Evolutionary conservation across 1,140 invertebrate species (phyloP), one percentile per base, ranked within the genome.

Genomic region (Aplysia californica): DNA sequence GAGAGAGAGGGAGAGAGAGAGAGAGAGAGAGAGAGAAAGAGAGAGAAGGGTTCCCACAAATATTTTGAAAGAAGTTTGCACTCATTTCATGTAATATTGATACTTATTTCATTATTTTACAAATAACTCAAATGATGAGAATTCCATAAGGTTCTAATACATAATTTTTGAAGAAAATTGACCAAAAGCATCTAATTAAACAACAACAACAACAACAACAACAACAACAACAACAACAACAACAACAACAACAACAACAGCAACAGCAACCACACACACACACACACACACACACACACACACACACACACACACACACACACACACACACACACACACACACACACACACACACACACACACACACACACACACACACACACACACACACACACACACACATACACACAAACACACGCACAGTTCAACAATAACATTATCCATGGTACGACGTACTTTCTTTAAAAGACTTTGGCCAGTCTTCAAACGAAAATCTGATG

Each of bases 241-340:
- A 4, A 31, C 4, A 31, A 68, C 38, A 68, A 26, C n/a, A 41
- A 26, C 36, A 36, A 26, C 36, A 18, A 21, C 6, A 15, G 15
- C 66, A 68, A 4, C 29, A 6, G 26, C 31, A n/a, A n/a, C n/a
- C n/a, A n/a, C n/a, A n/a, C n/a, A n/a, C n/a, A n/a, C n/a, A n/a
- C n/a, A n/a, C n/a, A 20, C n/a, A 23, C 31, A 20, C 66, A 68
- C 36, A 26, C 56, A 59, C 56, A 26, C 56, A 59, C 56, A 26
- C 56, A 59, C 56, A 26, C 56, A 59, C 56, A 26, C 56, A 59
- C 56, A 26, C 56, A 59, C 56, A 26, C 33, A 66, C 64, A 26
- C 64, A 66, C 64, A 33, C 64, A 66, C 33, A n/a, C 64, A 33
- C 33, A n/a, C 33, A 29, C 64, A 33, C 64, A 3, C 33, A n/a